Base-by-base conservation (phyloP, 2,888 invertebrate species). In the Parnassius glacialis region DNA sequence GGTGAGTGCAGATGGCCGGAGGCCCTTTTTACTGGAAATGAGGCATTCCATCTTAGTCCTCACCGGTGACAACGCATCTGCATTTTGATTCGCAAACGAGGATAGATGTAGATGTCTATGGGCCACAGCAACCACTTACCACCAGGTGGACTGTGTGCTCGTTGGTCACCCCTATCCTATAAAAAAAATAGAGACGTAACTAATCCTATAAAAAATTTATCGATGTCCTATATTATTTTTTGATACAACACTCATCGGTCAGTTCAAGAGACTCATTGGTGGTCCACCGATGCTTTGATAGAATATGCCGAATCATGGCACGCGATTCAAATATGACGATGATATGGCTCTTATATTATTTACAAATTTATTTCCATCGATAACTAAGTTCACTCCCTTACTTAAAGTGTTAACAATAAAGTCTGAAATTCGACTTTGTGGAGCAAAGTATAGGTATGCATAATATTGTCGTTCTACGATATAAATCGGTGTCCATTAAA, bases 241-340 rank as follows among this genome's bases (percentile, higher is more conserved):
- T 52, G 34, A 45, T 12, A 67, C 73, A 68, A 65, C 75, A 70
- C 75, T 76, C 70, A 57, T 70, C 74, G 69, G 62, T 62, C 62
- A 65, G 74, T 76, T 73, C 72, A 76, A 78, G 77, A 79, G 80
- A 74, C 80, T 83, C 90, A 85, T 83, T 85, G 90, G 90, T 91
- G 90, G 90, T 91, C 90, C 81, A 77, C 77, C 81, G 74, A 74
- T 76, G 78, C 87, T 87, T 87, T 87, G 86, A 88, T 83, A 77
- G 80, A 85, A 84, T 83, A 81, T 83, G 90, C 90, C 85, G 87
- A 87, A 86, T 91, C 90, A 91, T 74, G 84, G 88, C 90, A 90
- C 88, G 88, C 89, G 90, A 85, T 88, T 88, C 87, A 81, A 85
- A 87, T 87, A 84, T 82, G 84, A 88, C 81, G 84, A 85, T 87